A percentile compares a stretch with the other conserved stretches of the same genome.
Evolutionary conservation across 1,140 invertebrate species (phyloP).

Genomic region (Drosophila sulfurigaster): DNA sequence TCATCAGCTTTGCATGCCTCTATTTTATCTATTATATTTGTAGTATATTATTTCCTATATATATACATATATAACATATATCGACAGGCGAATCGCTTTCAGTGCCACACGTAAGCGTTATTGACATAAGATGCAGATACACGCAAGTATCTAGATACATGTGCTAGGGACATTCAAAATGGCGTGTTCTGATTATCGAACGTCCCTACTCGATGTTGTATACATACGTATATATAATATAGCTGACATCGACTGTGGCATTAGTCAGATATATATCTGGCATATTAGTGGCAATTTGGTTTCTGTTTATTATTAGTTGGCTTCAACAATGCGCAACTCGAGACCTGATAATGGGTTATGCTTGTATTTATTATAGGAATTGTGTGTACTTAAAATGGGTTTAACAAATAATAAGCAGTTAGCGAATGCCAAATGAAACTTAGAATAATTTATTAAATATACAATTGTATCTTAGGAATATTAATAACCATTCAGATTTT

Average conservation of each 20-base stretch:
- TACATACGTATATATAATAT: neutral
- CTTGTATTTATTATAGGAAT: slow-evolving; percentile 28
- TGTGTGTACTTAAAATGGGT: slow-evolving; percentile 19
- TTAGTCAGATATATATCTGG: slow-evolving; percentile 62
- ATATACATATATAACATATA: neutral
- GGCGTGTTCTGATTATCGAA: slow-evolving; percentile 62
- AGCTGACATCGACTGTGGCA: slow-evolving; percentile 21
- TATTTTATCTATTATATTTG: slow-evolving; percentile 32
- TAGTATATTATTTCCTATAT: slow-evolving; percentile 12
- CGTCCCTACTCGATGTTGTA: neutral
- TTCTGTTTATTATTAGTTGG: slow-evolving; percentile 14
- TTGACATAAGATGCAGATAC: neutral
- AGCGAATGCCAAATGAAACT: neutral
- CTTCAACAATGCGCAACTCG: slow-evolving; percentile 8
- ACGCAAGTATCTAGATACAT: slow-evolving; percentile 6
- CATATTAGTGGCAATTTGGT: slow-evolving; percentile 62
- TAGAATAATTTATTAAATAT: neutral
- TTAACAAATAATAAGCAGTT: slow-evolving; percentile 37
- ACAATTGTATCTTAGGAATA: neutral
- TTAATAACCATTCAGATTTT: neutral
- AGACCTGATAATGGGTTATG: slow-evolving; percentile 3
- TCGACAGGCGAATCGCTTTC: slow-evolving; percentile 4
- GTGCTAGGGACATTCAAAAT: slow-evolving; percentile 49
- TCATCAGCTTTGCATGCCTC: slow-evolving; percentile 44
- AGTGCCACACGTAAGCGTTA: slow-evolving; percentile 11